These are phyloP conservation scores for Sebastes minor DNA, from an alignment of 2,797 vertebrate species.

Conservation along the genomic window DNA sequence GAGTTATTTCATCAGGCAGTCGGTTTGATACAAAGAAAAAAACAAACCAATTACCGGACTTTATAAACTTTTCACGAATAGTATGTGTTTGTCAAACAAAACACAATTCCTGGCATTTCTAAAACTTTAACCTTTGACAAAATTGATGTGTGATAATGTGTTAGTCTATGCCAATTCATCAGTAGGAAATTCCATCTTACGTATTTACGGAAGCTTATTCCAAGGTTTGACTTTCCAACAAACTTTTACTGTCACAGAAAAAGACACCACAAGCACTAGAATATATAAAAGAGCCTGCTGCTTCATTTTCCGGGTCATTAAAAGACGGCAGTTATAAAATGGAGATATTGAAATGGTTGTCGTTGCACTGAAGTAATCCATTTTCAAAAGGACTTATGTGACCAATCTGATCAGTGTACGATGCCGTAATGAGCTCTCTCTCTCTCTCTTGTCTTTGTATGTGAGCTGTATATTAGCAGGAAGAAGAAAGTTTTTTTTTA, in stretches of 20 bases:
- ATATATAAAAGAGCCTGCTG: neutral
- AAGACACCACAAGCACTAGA: neutral
- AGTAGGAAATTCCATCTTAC: neutral
- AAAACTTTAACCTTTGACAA: conserved; percentile 15
- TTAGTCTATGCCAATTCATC: neutral
- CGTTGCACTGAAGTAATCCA: conserved; percentile 18
- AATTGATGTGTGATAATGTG: neutral
- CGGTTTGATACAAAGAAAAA: conserved; percentile 20
- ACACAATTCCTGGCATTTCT: conserved; percentile 22
- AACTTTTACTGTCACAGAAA: neutral
- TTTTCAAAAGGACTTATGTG: conserved; percentile 25
- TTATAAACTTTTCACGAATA: conserved; percentile 24
- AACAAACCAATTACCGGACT: conserved; percentile 35
- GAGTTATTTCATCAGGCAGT: conserved; percentile 14
- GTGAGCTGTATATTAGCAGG: neutral
- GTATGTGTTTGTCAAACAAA: neutral
- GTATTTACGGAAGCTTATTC: neutral
- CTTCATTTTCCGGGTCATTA: conserved; percentile 29
- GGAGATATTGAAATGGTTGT: neutral
- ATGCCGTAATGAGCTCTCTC: neutral
- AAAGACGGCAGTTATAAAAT: conserved; percentile 14
- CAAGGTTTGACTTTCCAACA: neutral
- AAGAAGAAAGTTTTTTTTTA: neutral
- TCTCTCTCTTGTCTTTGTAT: neutral
- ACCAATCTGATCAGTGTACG: conserved; percentile 12